phyloP scores from a whole-genome alignment of 2,797 vertebrate genomes.

The Sebastes steindachneri region DNA sequence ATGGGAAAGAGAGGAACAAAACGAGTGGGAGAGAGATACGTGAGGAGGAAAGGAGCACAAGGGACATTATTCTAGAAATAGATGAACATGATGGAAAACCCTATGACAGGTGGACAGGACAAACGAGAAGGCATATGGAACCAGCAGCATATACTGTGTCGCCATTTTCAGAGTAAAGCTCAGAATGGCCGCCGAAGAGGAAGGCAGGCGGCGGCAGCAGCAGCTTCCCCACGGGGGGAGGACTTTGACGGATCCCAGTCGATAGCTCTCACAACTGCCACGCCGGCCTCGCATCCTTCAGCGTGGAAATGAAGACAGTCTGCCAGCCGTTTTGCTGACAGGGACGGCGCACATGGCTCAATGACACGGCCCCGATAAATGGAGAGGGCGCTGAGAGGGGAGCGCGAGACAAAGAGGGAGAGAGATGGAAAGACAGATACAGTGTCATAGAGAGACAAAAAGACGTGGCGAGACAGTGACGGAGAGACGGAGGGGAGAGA shows the following conservation, averaged over 20 bases:
- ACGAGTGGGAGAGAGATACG: constrained; percentile 12
- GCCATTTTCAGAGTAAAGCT: constrained; percentile 50
- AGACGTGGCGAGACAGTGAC: constrained; percentile 33
- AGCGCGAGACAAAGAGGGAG: constrained; percentile 45
- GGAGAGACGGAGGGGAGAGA: constrained; percentile 10
- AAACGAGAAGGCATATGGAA: not conserved
- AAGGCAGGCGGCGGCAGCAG: constrained; percentile 29
- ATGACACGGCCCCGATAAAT: constrained; percentile 71
- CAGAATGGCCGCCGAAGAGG: constrained; percentile 44
- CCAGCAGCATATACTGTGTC: not conserved
- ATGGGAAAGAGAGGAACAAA: constrained; percentile 40
- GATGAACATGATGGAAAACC: constrained; percentile 10
- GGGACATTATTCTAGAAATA: constrained; percentile 13
- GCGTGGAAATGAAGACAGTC: constrained; percentile 73
- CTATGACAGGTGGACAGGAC: constrained; percentile 10
- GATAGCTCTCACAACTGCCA: constrained; percentile 76
- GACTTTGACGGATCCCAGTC: constrained; percentile 74
- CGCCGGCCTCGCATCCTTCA: constrained; percentile 71
- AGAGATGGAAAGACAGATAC: constrained; percentile 60
- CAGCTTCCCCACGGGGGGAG: constrained; percentile 55
- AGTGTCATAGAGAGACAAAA: constrained; percentile 44
- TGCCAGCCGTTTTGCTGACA: constrained; percentile 74
- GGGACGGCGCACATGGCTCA: constrained; percentile 68
- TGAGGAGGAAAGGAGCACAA: not conserved
- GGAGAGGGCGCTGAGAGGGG: constrained; percentile 55